These are phyloP conservation scores for Ophonus ardosiacus DNA, from an alignment of 2,888 invertebrate species.

Conservation along the genomic window DNA sequence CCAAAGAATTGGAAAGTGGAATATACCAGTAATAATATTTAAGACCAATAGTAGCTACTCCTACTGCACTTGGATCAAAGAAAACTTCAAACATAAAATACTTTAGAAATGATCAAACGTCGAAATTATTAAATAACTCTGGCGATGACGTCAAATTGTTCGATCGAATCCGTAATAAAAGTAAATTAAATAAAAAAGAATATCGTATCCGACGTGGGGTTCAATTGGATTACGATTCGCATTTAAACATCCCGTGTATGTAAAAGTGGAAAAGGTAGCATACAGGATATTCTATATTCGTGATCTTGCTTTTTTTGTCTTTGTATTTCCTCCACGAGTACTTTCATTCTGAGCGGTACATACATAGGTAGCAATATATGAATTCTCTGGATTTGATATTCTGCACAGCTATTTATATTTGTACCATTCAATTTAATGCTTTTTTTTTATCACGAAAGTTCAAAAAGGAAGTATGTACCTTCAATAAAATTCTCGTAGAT, in stretches of 20 bases:
- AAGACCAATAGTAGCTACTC: neutral
- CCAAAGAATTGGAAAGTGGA: too few species aligned
- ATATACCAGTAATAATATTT: neutral
- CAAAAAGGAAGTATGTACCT: too few species aligned
- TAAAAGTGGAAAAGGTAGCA: neutral
- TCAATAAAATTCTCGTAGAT: too few species aligned
- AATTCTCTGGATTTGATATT: too few species aligned
- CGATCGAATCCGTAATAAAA: conserved; percentile 1
- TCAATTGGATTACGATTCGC: conserved; percentile 21
- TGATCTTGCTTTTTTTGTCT: too few species aligned
- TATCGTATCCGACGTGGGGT: neutral
- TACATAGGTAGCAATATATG: too few species aligned
- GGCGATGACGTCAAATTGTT: conserved; percentile 11
- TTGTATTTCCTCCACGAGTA: too few species aligned
- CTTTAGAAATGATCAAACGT: neutral
- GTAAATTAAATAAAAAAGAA: conserved; percentile 17
- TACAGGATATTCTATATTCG: neutral
- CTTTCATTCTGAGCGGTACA: too few species aligned
- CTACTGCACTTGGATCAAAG: neutral
- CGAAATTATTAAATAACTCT: neutral
- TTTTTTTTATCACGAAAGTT: too few species aligned
- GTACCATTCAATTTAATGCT: too few species aligned
- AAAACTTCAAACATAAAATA: neutral
- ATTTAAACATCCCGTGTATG: neutral
- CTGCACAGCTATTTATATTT: too few species aligned